These are phyloP conservation scores for Eospalax fontanierii DNA, from an alignment of 2,797 vertebrate genomes.

Conservation along the genomic window DNA sequence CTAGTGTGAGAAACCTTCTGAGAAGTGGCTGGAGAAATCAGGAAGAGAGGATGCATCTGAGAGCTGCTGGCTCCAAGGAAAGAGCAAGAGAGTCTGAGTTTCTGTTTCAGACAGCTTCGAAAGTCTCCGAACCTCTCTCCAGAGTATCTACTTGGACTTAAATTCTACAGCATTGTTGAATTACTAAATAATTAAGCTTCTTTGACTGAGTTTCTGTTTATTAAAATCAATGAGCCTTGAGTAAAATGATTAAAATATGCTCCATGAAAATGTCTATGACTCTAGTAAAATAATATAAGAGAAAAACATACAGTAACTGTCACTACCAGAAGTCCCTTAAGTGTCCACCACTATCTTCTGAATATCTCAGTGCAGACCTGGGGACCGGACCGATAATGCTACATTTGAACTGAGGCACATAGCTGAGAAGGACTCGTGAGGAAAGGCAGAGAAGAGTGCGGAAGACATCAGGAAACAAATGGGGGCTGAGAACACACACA, in stretches of 20 bases:
- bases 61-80: not conserved
- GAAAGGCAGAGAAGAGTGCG: not conserved
- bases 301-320: not conserved
- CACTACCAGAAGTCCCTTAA: not conserved
- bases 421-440: not conserved
- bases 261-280: not conserved
- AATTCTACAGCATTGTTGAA: not conserved
- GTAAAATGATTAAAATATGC: conserved; percentile 37
- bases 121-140: not conserved
- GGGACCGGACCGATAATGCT: not conserved
- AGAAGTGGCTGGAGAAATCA: not conserved
- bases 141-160: not conserved
- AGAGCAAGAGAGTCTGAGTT: not conserved
- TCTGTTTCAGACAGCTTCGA: not conserved
- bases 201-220: not conserved
- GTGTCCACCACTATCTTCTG: not conserved
- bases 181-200: not conserved
- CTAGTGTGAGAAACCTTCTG: not conserved
- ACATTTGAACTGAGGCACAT: not conserved
- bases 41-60: not conserved
- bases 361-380: not conserved
- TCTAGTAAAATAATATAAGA: not conserved
- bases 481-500: not conserved
- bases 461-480: not conserved
- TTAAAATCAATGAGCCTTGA: conserved; percentile 25